Evolutionary conservation across 2,797 vertebrate genomes (phyloP).

Genomic region (Scarus forsteni): DNA sequence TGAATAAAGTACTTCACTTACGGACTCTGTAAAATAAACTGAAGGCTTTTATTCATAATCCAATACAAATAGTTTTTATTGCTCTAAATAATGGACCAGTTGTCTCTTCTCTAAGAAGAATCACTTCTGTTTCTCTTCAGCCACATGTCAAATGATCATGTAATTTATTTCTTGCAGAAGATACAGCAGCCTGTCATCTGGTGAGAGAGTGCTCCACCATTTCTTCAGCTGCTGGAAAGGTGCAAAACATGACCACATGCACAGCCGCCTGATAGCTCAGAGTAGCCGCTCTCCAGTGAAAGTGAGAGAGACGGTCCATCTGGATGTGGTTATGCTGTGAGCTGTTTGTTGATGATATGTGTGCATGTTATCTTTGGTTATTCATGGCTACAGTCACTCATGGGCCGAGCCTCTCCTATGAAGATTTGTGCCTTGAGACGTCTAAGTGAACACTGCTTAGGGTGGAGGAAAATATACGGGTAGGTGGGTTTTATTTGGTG

Average conservation of each 20-base stretch:
- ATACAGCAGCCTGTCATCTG: conserved; percentile 39
- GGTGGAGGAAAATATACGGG: conserved; percentile 36
- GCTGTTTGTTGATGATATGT: conserved; percentile 53
- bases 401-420: conserved; percentile 30
- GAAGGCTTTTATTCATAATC: no score
- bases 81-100: background rate
- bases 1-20: no score
- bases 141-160: conserved; percentile 40
- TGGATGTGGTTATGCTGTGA: conserved; percentile 68
- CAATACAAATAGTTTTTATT: no score
- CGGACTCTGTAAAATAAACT: no score
- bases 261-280: conserved; percentile 26
- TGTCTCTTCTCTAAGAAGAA: conserved; percentile 37
- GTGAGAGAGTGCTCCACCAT: conserved; percentile 11
- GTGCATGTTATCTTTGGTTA: conserved; percentile 57
- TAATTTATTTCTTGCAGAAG: conserved; percentile 62
- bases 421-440: conserved; percentile 62
- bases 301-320: conserved; percentile 54
- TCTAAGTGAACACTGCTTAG: conserved; percentile 38
- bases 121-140: conserved; percentile 11
- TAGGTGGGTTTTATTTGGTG: conserved; percentile 49
- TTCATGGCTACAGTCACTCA: conserved; percentile 39
- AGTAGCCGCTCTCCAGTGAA: conserved; percentile 20
- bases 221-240: conserved; percentile 42
- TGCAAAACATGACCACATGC: conserved; percentile 65